Evolutionary conservation across 2,113 vertebrate species (phyloP), one percentile per base, ranked within the genome.

Genomic region (Myotis brandtii): DNA sequence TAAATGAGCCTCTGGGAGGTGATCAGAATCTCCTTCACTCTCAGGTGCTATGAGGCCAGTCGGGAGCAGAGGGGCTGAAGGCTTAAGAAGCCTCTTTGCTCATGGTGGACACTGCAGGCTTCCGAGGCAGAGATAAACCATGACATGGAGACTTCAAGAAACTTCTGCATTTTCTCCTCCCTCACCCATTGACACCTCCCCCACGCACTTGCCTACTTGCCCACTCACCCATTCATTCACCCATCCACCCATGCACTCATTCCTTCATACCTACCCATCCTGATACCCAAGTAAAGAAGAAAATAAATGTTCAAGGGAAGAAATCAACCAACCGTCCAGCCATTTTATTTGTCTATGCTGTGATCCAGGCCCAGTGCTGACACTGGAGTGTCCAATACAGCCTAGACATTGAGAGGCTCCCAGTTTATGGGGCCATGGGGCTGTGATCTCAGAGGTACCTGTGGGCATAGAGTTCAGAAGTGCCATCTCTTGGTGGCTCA

Each of bases 291-390:
- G 9, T 32, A 73, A 82, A 94, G 66, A 67, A 70, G 76, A 79
- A 77, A 93, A 40, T 6, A 86, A 62, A 52, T 66, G 14, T 67
- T 69, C 85, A 94, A 94, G 16, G 34, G 48, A 94, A 85, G 66
- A 90, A 77, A 59, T 34, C 50, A 89, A 59, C 21, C 84, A 86
- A 50, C 89, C 56, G 34, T 77, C 48, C 72, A 85, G 84, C 48
- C 86, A 76, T 80, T 97, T 97, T 97, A 95, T 97, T 97, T 75
- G 76, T 59, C 85, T 40, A n/a, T 64, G 72, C 72, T 85, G 59
- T 64, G 40, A 85, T 25, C 72, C 81, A 69, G 59, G 62, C 67
- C 77, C 79, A 73, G n/a, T 67, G 64, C 66, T 34, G 20, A 69
- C n/a, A 27, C 0, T 16, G 77, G 70, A 50, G 25, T 40, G 62